phyloP scores from a whole-genome alignment of 2,888 invertebrate species.

The Brenthis hecate region DNA sequence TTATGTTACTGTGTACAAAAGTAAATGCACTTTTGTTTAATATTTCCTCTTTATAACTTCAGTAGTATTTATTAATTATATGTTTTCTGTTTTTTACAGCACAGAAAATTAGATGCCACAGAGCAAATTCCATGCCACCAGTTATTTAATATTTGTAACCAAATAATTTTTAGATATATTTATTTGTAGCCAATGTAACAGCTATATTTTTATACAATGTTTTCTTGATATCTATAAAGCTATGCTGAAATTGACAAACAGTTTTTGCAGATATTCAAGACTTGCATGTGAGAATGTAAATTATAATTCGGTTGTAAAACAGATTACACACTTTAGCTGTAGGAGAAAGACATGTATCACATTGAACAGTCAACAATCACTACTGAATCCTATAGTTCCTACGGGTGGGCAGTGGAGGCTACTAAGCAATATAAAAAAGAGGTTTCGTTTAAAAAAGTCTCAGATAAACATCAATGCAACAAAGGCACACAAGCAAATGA shows the following conservation, averaged over 20 bases:
- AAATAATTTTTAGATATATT: slow-evolving; percentile 46
- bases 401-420: slow-evolving; percentile 49
- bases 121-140: slow-evolving; percentile 72
- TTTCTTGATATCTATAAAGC: slow-evolving; percentile 55
- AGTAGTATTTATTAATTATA: slow-evolving; percentile 7
- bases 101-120: slow-evolving; percentile 49
- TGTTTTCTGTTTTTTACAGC: slow-evolving; percentile 62
- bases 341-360: slow-evolving; percentile 56
- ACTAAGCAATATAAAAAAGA: slow-evolving; percentile 54
- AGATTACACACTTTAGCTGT: slow-evolving; percentile 55
- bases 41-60: background rate
- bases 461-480: slow-evolving; percentile 51
- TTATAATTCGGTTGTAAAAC: slow-evolving; percentile 56
- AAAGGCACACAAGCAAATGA: slow-evolving; percentile 58
- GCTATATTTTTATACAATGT: slow-evolving; percentile 52
- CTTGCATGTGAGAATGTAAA: slow-evolving; percentile 60
- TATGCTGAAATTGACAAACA: slow-evolving; percentile 77
- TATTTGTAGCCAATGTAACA: slow-evolving; percentile 51
- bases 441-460: slow-evolving; percentile 51
- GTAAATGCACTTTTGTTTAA: background rate
- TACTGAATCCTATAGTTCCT: slow-evolving; percentile 43
- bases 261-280: slow-evolving; percentile 74
- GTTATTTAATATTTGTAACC: slow-evolving; percentile 39
- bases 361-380: slow-evolving; percentile 44
- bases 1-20: background rate